Percentiles rank a stretch among this genome's conserved stretches.
These are phyloP conservation scores for Papilio dardanus DNA, from an alignment of 1,140 invertebrate genomes.

Conservation along the genomic window DNA sequence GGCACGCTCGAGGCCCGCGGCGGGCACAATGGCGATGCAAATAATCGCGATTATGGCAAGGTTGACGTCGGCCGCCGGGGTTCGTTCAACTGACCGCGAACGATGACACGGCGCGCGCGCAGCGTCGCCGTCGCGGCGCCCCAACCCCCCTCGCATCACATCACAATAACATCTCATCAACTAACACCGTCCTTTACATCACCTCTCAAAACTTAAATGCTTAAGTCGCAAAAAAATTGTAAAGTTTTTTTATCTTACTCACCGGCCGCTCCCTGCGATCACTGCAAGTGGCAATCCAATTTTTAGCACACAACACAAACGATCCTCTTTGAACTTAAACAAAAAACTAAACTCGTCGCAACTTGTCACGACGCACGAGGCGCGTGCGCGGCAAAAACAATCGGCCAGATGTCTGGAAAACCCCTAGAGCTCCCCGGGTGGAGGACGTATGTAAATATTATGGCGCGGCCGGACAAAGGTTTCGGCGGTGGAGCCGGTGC, in stretches of 20 bases:
- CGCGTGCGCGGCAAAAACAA: constrained; percentile 76
- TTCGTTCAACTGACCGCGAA: constrained; percentile 81
- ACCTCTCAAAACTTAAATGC: neutral
- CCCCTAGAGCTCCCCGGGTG: constrained; percentile 70
- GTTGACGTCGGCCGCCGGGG: constrained; percentile 76
- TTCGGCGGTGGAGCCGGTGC: constrained; percentile 78
- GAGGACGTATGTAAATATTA: constrained; percentile 76
- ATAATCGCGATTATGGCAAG: constrained; percentile 80
- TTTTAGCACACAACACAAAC: constrained; percentile 62
- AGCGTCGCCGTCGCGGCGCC: constrained; percentile 76
- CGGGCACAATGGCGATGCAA: constrained; percentile 78
- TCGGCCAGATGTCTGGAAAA: constrained; percentile 78
- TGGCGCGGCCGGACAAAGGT: constrained; percentile 78
- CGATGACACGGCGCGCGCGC: constrained; percentile 79
- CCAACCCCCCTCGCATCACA: constrained; percentile 41
- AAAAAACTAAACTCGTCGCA: constrained; percentile 70
- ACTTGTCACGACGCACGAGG: constrained; percentile 68
- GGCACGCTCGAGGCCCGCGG: constrained; percentile 57
- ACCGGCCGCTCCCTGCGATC: constrained; percentile 63
- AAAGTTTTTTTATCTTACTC: constrained; percentile 27
- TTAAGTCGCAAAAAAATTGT: neutral
- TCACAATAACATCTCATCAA: neutral
- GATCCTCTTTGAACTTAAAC: constrained; percentile 51
- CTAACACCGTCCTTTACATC: neutral
- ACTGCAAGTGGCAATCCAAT: constrained; percentile 70